phyloP scores from a whole-genome alignment of 2,797 vertebrate genomes.

The Pipistrellus nathusii region DNA sequence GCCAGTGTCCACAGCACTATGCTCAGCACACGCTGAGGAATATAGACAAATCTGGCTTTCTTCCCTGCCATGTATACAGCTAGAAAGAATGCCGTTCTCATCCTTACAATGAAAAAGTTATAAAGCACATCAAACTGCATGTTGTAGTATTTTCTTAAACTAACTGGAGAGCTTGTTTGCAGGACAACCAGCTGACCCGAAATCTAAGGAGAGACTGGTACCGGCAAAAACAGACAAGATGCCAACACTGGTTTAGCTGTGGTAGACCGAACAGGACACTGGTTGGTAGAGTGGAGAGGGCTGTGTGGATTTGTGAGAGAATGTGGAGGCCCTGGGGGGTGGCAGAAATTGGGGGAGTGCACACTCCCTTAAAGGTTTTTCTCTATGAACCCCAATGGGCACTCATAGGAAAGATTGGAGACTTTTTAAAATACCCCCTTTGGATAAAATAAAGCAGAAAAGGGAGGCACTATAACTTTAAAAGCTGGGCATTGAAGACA shows the following conservation, averaged over 20 bases:
- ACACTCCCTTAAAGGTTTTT: not conserved
- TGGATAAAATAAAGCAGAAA: conserved; percentile 27
- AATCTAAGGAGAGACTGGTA: not conserved
- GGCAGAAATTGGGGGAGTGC: not conserved
- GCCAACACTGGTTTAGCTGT: not conserved
- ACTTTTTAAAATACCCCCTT: not conserved
- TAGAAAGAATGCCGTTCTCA: not conserved
- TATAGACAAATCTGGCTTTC: not conserved
- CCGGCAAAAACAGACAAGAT: not conserved
- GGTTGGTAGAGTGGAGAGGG: too few species aligned
- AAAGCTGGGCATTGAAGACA: not conserved
- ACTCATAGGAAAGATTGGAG: not conserved
- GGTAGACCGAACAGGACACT: fast-evolving
- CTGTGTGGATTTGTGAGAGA: not conserved
- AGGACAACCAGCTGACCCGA: not conserved
- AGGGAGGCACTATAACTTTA: not conserved
- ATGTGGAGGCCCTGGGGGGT: not conserved
- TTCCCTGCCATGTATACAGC: not conserved
- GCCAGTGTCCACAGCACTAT: not conserved
- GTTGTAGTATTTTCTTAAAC: not conserved
- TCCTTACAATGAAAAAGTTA: not conserved
- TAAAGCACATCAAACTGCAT: not conserved
- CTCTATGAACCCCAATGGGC: not conserved
- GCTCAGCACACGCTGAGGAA: not conserved
- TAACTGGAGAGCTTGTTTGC: not conserved